Base-by-base conservation (phyloP, 2,888 invertebrate genomes). In the Yponomeuta cagnagella region DNA sequence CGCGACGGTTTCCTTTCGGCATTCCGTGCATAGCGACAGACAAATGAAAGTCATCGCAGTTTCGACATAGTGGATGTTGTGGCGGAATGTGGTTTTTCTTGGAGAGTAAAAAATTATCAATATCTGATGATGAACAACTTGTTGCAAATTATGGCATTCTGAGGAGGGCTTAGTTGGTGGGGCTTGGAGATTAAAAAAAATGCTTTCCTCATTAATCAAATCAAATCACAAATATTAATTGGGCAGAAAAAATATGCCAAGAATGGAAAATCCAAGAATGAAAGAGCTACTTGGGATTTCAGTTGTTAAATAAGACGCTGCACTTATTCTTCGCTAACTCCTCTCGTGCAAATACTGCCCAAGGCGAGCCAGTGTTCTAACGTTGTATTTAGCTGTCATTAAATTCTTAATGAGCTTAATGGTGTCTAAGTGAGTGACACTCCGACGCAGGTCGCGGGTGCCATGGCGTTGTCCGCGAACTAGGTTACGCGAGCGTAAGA, bases 371-470 rank as follows among this genome's bases (percentile, higher is more conserved):
- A 23, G 68, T 30, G 37, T 67, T 67, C 37, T 43, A 43, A 37
- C 67, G n/a, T 33, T 23, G 68, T n/a, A 48, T 48, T 68, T 68
- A 68, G n/a, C 10, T 48, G 68, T 52, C 68, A 68, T 68, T 48
- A 52, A 63, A 64, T 68, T 63, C 70, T 72, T 79, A 80, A 80
- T 78, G 73, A 78, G 73, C 70, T 71, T 77, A 78, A 79, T 82
- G 77, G 78, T 64, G 66, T 33, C 52, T 63, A 72, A 69, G 52
- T 70, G 43, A 33, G n/a, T 69, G 79, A 78, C 76, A 77, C 76
- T 77, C 77, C 74, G 79, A 82, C 82, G 84, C 84, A 85, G 86
- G 85, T 85, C 83, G 80, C 76, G 82, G 83, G 82, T 83, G 82
- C 78, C 79, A 80, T 79, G 81, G 79, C 81, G 70, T 79, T 76